Base-by-base conservation (phyloP, 2,797 vertebrate genomes). In the Pristis pectinata region DNA sequence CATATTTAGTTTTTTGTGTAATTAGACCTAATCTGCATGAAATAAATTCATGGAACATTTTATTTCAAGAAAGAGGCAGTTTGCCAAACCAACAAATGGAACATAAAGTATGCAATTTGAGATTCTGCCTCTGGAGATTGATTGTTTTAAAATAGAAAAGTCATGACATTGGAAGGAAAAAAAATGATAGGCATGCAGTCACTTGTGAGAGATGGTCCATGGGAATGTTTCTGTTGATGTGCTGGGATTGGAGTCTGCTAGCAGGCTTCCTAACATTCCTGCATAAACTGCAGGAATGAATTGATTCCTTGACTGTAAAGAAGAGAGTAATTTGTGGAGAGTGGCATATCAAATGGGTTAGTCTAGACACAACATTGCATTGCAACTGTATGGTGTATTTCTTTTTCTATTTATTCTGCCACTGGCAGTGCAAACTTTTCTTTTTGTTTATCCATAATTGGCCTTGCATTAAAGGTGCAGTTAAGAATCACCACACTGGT, bases 71-170 rank as follows among this genome's bases (percentile, higher is more conserved):
- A 61, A 37, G 56, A 61, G 85, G 85, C 85, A 37, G 59, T n/a
- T 89, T 64, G 85, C 85, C 53, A 89, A 61, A 61, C 30, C 1
- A 64, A 22, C 49, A 87, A 87, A 87, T 87, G 53, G 53, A 87
- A 87, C 34, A 89, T n/a, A 6, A 59, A 89, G 34, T 61, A 10
- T 34, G 15, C 15, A 34, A 89, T n/a, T 89, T 53, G 59, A 89
- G 34, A 61, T 34, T 17, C 11, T 61, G 85, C 85, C 59, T 34
- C 85, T 89, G 56, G 59, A 89, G 85, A 61, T 56, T 2, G 59
- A 17, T 6, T 34, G 85, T 13, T 59, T 89, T 89, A 89, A 89
- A 89, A 89, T 89, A 89, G 85, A 61, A 89, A 89, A 61, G 15
- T 59, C 34, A 61, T 61, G 85, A 61, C 56, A 89, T 89, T 34